phyloP scores from a whole-genome alignment of 1,140 invertebrate species.

The Copidosoma floridanum region DNA sequence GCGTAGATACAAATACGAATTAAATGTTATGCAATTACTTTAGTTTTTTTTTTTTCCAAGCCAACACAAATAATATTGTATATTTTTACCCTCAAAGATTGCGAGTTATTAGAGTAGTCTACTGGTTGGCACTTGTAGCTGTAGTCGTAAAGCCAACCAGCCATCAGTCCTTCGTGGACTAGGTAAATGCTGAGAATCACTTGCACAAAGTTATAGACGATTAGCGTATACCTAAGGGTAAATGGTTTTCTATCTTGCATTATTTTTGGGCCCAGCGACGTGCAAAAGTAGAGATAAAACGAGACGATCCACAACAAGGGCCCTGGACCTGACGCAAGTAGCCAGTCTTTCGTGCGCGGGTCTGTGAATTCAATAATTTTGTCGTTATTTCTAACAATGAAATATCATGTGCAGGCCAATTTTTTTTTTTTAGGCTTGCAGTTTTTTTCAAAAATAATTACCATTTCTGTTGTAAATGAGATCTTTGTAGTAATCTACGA shows the following conservation, averaged over 20 bases:
- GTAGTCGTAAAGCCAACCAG: constrained; percentile 73
- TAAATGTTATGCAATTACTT: no score
- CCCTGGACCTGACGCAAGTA: constrained; percentile 76
- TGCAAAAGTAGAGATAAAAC: constrained; percentile 75
- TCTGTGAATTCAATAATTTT: no score
- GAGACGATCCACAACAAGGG: constrained; percentile 73
- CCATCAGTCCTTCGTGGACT: constrained; percentile 64
- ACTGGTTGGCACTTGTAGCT: constrained; percentile 82
- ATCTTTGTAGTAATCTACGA: constrained; percentile 49
- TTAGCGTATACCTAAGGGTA: constrained; percentile 71
- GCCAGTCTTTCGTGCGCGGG: constrained; percentile 81
- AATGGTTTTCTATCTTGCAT: constrained; percentile 86
- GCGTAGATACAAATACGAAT: no score
- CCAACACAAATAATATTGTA: no score
- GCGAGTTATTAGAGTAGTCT: constrained; percentile 72
- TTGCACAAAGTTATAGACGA: constrained; percentile 80
- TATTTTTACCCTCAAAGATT: constrained; percentile 71
- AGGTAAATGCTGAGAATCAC: constrained; percentile 72
- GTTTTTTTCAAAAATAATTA: no score
- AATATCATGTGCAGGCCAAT: no score
- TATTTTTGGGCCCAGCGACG: constrained; percentile 71
- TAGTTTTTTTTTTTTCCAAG: no score
- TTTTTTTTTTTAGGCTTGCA: background rate
- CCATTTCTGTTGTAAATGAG: constrained; percentile 48
- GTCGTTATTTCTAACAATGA: no score